Conservation (phyloP, 2,113 vertebrate species). For the Stigmatopora nigra region DNA sequence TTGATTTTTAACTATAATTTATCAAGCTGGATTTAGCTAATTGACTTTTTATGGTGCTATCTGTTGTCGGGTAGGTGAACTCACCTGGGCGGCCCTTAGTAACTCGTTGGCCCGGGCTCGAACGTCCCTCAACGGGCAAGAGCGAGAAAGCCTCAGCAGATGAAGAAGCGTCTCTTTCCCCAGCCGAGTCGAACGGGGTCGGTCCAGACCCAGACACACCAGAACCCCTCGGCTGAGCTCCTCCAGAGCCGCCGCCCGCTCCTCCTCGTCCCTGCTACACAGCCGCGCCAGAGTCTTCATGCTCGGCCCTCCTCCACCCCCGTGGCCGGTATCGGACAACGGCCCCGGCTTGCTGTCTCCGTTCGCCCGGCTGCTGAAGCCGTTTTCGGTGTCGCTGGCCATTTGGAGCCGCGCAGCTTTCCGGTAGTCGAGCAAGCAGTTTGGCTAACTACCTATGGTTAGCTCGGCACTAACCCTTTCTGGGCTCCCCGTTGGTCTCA, state of each 20-base stretch:
- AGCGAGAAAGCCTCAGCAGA: slow-evolving; percentile 56
- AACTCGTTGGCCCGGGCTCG: slow-evolving; percentile 42
- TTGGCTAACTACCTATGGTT: slow-evolving; percentile 10
- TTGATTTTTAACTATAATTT: no score
- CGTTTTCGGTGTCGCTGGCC: slow-evolving; percentile 24
- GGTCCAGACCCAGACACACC: slow-evolving; percentile 25
- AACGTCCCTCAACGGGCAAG: slow-evolving; percentile 58
- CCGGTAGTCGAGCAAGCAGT: background rate
- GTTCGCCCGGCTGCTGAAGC: slow-evolving; percentile 11
- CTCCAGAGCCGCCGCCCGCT: slow-evolving; percentile 54
- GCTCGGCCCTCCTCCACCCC: slow-evolving; percentile 18
- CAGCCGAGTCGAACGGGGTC: slow-evolving; percentile 31
- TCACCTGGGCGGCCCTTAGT: slow-evolving; percentile 54
- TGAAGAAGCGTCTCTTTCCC: slow-evolving; percentile 51
- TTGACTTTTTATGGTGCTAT: background rate
- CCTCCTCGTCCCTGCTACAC: slow-evolving; percentile 54
- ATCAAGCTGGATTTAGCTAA: background rate
- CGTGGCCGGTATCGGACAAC: slow-evolving; percentile 33
- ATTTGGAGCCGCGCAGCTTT: slow-evolving; percentile 17
- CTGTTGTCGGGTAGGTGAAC: background rate
- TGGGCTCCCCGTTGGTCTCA: background rate
- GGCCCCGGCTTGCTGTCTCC: slow-evolving; percentile 11
- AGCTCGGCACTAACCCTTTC: background rate
- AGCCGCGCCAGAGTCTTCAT: slow-evolving; percentile 44
- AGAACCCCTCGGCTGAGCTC: slow-evolving; percentile 48